phyloP scores from a whole-genome alignment of 2,888 invertebrate species.

The Andricus quercusramuli region DNA sequence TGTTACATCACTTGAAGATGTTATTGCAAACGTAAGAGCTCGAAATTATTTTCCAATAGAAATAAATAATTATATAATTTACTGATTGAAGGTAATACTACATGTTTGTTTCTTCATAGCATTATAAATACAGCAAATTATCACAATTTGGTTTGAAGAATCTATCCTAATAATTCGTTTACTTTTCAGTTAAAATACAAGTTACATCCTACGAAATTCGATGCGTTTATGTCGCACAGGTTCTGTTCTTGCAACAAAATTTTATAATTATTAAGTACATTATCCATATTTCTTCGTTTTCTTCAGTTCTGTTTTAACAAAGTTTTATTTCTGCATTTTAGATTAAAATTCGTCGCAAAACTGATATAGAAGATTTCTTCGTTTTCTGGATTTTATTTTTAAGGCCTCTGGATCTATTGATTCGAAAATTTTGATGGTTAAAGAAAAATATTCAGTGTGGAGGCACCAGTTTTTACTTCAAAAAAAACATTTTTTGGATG shows the following conservation, averaged over 20 bases:
- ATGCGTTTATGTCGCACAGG: neutral
- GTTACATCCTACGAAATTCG: neutral
- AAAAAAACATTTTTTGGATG: too few relatives aligned
- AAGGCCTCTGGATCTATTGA: neutral
- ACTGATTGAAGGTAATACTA: neutral
- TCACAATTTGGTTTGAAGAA: slow-evolving; percentile 19
- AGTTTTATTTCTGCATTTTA: too few relatives aligned
- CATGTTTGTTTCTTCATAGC: neutral
- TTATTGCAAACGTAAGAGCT: too few relatives aligned
- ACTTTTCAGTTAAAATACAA: neutral
- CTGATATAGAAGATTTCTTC: neutral
- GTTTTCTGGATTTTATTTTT: neutral
- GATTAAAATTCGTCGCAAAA: neutral
- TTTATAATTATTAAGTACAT: neutral
- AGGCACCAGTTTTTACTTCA: too few relatives aligned
- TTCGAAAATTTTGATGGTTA: neutral
- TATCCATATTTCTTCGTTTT: neutral
- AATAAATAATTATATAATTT: neutral
- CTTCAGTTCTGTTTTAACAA: neutral
- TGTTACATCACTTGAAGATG: too few relatives aligned
- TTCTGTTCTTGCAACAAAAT: neutral
- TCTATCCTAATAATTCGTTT: slow-evolving; percentile 33
- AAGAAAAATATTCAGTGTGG: too few relatives aligned
- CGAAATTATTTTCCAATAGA: neutral
- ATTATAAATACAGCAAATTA: slow-evolving; percentile 21